Base-by-base conservation (phyloP, 2,797 vertebrate genomes). In the Falco columbarius region DNA sequence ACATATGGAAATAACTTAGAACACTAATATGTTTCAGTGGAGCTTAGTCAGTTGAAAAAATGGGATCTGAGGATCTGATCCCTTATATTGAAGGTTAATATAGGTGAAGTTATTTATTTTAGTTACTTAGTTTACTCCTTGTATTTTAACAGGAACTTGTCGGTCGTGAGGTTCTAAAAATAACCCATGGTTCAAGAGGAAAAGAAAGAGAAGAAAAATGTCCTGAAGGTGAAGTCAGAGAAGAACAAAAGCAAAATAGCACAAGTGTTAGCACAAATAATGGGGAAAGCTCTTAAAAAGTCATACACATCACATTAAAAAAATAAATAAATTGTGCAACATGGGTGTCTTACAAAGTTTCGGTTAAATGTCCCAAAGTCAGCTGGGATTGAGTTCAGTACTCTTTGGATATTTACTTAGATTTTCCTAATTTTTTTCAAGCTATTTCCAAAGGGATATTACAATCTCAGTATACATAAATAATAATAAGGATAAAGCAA, bases 301-400 rank as follows among this genome's bases (percentile, higher is more conserved):
- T 73, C 14, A 67, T 32, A 62, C 3, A 15, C 1, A 51, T 34
- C 15, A 27, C 1, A 21, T 27, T 8, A 21, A 46, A 22, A 21
- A 10, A 16, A 15, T 4, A 63, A 51, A 32, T 20, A 5, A 29
- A 6, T 66, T 44, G 9, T 34, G 16, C 72, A 49, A n/a, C 12
- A n/a, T 2, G 1, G 3, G 2, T 5, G 0, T 32, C 40, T 90
- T 81, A 6, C 12, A 44, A 70, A 84, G 4, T 20, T 29, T 49
- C 38, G 38, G 5, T 61, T 92, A 67, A 86, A 32, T 49, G 10
- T n/a, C 5, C 10, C 8, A 38, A 49, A 40, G 10, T 40, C 38
- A 30, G 5, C 14, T 56, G 13, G 5, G 15, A 26, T 75, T 3
- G 2, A 56, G 16, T 77, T 84, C 8, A 44, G 7, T 65, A 14